Conservation (phyloP, 2,113 vertebrate species). For the Caranx melampygus region DNA sequence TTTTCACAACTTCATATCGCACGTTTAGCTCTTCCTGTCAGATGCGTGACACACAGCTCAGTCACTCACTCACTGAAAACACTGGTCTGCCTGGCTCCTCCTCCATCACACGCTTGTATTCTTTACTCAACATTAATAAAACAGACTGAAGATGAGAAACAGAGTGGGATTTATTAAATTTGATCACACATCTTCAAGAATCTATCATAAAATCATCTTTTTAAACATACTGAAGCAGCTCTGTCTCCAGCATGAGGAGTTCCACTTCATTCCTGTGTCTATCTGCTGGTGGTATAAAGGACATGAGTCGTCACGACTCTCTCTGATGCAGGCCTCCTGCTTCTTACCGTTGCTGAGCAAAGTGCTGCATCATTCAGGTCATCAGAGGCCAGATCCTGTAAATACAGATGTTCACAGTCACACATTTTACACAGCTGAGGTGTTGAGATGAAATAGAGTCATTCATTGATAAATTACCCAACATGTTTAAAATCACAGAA, state of each 20-base stretch:
- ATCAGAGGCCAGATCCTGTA: neutral
- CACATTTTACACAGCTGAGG: too few species aligned
- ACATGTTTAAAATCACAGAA: too few species aligned
- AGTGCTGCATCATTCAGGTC: neutral
- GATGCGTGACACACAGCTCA: neutral
- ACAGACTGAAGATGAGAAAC: too few species aligned
- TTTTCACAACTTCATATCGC: neutral
- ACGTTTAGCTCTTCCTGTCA: neutral
- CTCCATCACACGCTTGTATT: too few species aligned
- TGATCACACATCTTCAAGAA: too few species aligned
- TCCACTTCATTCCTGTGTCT: neutral
- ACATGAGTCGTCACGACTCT: neutral
- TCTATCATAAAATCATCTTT: too few species aligned
- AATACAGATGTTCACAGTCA: neutral
- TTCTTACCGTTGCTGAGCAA: neutral
- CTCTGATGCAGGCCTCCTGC: conserved; percentile 4
- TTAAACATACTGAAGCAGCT: neutral
- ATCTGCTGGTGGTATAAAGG: neutral
- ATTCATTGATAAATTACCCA: too few species aligned
- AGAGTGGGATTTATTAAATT: too few species aligned
- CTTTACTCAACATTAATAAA: too few species aligned
- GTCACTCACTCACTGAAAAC: too few species aligned
- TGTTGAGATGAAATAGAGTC: too few species aligned
- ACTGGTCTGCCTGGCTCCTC: too few species aligned
- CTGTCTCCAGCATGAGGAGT: neutral